Evolutionary conservation across 2,797 vertebrate species (phyloP), one percentile per base, ranked within the genome.

Genomic region (Hydrolagus colliei): DNA sequence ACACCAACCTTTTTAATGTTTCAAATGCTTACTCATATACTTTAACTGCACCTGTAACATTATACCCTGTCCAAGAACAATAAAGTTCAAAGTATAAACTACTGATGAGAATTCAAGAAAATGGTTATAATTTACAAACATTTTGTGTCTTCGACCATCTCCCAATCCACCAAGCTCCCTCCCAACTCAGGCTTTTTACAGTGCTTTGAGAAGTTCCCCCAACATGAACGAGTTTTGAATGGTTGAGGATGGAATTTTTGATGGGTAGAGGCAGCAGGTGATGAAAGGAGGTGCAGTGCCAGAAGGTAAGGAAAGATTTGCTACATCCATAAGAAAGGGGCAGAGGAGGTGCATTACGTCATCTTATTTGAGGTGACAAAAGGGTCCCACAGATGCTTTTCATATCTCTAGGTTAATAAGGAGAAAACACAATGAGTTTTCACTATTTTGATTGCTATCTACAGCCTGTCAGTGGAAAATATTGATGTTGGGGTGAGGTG

Each of bases 361-460:
- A 52, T 52, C 41, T 52, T 52, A 52, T 3, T 52, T 52, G 41
- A 52, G 41, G 41, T 52, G 41, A 52, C 41, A 52, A 52, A 0
- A 52, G 41, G 41, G 41, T 52, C 41, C 41, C 41, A 52, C 41
- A 52, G 41, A 3, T 3, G 41, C 6, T 52, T 52, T 52, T 52
- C 41, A 52, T 52, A 52, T 52, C 41, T 52, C 41, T 52, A 52
- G 41, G 41, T 52, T 52, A 52, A 52, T 52, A 52, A 52, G 3
- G 41, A 52, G 41, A 52, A 52, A 52, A 52, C 2, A 6, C 41
- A 52, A 52, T 52, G 41, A 52, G 41, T 0, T 52, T 52, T 52
- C 88, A 41, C 71, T 87, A 20, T 86, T 90, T 75, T 88, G 52
- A 88, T 86, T 88, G 87, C 87, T 85, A 88, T 85, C 82, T 87